phyloP scores from a whole-genome alignment of 2,888 invertebrate species.

The Rapana venosa region DNA sequence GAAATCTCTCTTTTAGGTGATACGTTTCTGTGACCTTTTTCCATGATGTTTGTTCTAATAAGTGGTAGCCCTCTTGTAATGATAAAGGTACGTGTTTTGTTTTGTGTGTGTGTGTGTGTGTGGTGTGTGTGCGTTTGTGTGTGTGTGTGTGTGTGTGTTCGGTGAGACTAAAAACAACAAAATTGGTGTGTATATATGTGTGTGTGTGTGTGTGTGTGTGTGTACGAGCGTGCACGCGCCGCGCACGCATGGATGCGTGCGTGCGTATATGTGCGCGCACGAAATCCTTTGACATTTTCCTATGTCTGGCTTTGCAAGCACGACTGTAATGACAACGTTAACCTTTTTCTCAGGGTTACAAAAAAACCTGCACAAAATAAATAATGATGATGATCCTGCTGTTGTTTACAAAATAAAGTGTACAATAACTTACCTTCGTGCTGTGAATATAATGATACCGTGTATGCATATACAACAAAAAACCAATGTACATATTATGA shows the following conservation, averaged over 20 bases:
- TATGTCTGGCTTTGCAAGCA: not conserved
- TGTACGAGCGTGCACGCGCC: not conserved
- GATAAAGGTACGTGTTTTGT: not conserved
- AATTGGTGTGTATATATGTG: not conserved
- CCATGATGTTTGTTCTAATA: no score
- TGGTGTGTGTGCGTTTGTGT: not conserved
- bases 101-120: not conserved
- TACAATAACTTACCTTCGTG: not conserved
- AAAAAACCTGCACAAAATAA: not conserved
- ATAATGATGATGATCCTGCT: not conserved
- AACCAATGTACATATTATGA: not conserved
- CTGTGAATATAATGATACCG: not conserved
- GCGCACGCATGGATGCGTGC: not conserved
- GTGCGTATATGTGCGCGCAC: not conserved
- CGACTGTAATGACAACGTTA: not conserved
- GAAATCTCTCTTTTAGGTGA: no score
- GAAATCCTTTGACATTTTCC: not conserved
- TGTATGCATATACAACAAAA: no score
- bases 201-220: not conserved
- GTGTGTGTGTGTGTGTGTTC: not conserved
- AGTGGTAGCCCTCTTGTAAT: no score
- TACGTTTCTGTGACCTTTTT: no score
- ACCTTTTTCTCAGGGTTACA: conserved; percentile 8
- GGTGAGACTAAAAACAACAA: not conserved
- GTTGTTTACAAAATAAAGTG: not conserved